A percentile compares a stretch with the other conserved stretches of the same genome.
phyloP scores from a whole-genome alignment of 2,113 vertebrate genomes.

The Bubo blakistoni region DNA sequence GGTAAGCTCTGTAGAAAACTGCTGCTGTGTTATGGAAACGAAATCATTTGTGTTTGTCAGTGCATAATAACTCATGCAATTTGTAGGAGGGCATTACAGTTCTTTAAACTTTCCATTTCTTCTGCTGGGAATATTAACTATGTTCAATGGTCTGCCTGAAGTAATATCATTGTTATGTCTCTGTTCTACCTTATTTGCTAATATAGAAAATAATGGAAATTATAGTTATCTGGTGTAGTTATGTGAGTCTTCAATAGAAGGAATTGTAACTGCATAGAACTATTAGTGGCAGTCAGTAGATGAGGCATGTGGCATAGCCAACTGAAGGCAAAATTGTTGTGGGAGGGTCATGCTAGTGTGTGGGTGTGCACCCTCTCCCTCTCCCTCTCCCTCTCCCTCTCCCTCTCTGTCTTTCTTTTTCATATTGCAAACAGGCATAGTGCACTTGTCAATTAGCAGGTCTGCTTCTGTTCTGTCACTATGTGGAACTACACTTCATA shows the following conservation, averaged over 20 bases:
- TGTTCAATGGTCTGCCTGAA: background rate
- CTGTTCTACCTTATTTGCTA: background rate
- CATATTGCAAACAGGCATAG: background rate
- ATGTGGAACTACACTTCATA: background rate
- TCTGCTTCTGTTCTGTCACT: background rate
- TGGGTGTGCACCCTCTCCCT: accelerated
- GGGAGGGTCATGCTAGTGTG: background rate
- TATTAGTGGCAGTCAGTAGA: background rate
- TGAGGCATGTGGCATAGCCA: background rate
- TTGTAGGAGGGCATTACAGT: background rate
- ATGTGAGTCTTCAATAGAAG: background rate
- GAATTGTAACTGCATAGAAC: background rate
- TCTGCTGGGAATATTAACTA: background rate
- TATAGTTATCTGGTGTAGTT: background rate
- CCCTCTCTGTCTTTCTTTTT: background rate
- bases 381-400: background rate
- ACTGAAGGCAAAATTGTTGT: background rate
- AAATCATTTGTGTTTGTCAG: background rate
- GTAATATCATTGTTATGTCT: background rate
- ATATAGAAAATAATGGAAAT: background rate
- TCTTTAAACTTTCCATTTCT: background rate
- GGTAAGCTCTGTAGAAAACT: background rate
- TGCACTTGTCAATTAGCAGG: background rate
- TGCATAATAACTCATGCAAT: background rate
- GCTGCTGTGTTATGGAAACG: background rate